A percentile compares a stretch with the other conserved stretches of the same genome.
These are phyloP conservation scores for Chaunax sp. DNA, from an alignment of 2,797 vertebrate genomes.

Conservation along the genomic window DNA sequence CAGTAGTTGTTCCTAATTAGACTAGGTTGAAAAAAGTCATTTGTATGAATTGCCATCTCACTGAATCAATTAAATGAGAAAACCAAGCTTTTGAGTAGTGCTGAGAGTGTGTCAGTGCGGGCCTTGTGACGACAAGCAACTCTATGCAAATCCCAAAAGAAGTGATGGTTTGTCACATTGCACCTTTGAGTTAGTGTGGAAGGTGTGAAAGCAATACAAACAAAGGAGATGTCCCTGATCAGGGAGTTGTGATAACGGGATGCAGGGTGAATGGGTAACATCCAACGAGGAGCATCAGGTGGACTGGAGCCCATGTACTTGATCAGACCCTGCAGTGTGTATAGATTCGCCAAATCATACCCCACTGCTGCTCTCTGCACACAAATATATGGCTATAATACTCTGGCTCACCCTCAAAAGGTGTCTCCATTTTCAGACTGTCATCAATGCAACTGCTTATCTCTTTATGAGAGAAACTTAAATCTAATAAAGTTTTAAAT, in stretches of 20 bases:
- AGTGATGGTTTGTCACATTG: slow-evolving; percentile 39
- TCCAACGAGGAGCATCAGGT: slow-evolving; percentile 42
- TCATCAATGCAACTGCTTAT: slow-evolving; percentile 62
- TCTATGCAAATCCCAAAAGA: slow-evolving; percentile 75
- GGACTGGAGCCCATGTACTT: slow-evolving; percentile 52
- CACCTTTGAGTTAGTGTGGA: slow-evolving; percentile 55
- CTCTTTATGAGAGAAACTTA: slow-evolving; percentile 70
- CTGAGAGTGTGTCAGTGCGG: slow-evolving; percentile 26
- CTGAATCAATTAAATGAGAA: slow-evolving; percentile 8
- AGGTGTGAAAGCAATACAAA: slow-evolving; percentile 61
- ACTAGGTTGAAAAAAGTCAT: too few species aligned
- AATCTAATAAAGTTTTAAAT: slow-evolving; percentile 77
- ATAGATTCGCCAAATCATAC: slow-evolving; percentile 43
- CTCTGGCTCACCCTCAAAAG: slow-evolving; percentile 50
- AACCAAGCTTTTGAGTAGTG: slow-evolving; percentile 11
- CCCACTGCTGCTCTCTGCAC: slow-evolving; percentile 58
- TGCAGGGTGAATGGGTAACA: slow-evolving; percentile 50
- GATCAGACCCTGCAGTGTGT: slow-evolving; percentile 42
- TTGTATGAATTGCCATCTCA: slow-evolving; percentile 6
- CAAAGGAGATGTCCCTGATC: slow-evolving; percentile 23
- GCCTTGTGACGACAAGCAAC: slow-evolving; percentile 45
- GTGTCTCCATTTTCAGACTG: slow-evolving; percentile 59
- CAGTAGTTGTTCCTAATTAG: too few species aligned
- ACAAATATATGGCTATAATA: slow-evolving; percentile 56
- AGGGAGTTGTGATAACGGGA: slow-evolving; percentile 43